Percentiles rank a stretch among this genome's conserved stretches.
Conservation (phyloP, 2,888 invertebrate genomes). For the Zonitis immaculata region DNA sequence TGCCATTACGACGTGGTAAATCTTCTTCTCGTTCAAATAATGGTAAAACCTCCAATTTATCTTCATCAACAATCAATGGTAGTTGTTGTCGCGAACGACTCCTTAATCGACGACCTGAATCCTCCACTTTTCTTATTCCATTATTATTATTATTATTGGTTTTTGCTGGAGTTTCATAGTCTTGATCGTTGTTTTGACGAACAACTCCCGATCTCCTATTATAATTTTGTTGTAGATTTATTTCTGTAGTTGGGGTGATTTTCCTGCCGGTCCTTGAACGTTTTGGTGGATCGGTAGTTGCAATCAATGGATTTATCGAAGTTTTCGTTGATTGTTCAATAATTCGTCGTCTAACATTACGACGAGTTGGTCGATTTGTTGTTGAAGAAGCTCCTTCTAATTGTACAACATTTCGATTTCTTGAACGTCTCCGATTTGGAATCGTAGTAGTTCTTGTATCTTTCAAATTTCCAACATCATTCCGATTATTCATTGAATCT, state of each 20-base stretch:
- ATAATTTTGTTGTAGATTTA: not conserved
- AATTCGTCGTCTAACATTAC: slow-evolving; percentile 24
- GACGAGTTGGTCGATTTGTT: slow-evolving; percentile 6
- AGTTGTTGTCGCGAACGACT: slow-evolving; percentile 30
- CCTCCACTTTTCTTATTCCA: not conserved
- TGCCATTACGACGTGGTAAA: slow-evolving; percentile 27
- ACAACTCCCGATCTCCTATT: not conserved
- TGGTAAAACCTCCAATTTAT: slow-evolving; percentile 44
- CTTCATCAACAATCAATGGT: slow-evolving; percentile 39
- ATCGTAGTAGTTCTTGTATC: not conserved
- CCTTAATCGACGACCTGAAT: not conserved
- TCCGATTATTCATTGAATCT: not conserved
- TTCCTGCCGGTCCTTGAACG: slow-evolving; percentile 37
- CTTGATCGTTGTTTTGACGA: not conserved
- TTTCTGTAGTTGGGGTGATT: slow-evolving; percentile 13
- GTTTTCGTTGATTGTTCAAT: slow-evolving; percentile 17
- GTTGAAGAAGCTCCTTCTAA: slow-evolving; percentile 6
- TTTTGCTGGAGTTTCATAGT: not conserved
- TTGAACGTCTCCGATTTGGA: slow-evolving; percentile 1
- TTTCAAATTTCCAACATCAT: not conserved
- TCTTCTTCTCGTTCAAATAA: slow-evolving; percentile 41
- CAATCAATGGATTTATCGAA: slow-evolving; percentile 28
- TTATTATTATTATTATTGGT: not conserved
- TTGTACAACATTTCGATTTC: not conserved
- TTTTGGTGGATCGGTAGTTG: slow-evolving; percentile 27